Evolutionary conservation across 2,113 vertebrate species (phyloP).

Genomic region (Cranoglanis bouderius): DNA sequence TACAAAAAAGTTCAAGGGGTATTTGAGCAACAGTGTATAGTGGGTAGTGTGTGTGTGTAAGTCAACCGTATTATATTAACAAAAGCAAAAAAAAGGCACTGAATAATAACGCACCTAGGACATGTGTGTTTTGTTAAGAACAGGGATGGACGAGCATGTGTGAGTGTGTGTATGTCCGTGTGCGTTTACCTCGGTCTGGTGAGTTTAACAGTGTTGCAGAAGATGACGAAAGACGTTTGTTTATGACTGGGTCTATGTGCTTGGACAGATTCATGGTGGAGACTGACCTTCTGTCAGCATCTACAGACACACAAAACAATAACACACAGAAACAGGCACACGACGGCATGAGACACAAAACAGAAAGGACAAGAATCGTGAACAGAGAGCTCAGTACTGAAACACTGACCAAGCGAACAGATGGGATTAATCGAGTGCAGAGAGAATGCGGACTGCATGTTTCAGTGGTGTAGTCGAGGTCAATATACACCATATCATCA

Average conservation of each 20-base stretch:
- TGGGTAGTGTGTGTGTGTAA: background rate
- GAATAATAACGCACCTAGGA: background rate
- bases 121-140: background rate
- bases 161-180: background rate
- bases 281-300: constrained; percentile 93
- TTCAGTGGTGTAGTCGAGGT: background rate
- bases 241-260: constrained; percentile 93
- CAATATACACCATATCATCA: background rate
- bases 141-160: too few species aligned
- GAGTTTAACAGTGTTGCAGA: constrained; percentile 97
- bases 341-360: constrained; percentile 69
- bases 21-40: background rate
- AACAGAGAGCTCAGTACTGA: background rate
- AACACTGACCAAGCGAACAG: background rate
- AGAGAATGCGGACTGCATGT: background rate
- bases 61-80: constrained; percentile 5
- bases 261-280: constrained; percentile 99
- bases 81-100: background rate
- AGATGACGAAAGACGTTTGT: constrained; percentile 95
- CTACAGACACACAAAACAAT: constrained; percentile 66
- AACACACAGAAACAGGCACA: constrained; percentile 42
- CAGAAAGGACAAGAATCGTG: background rate
- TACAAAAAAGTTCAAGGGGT: background rate
- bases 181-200: constrained; percentile 88
- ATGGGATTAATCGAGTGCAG: background rate